Percentiles rank a stretch among this genome's conserved stretches.
phyloP scores from a whole-genome alignment of 2,113 vertebrate species.

The Equus przewalskii region DNA sequence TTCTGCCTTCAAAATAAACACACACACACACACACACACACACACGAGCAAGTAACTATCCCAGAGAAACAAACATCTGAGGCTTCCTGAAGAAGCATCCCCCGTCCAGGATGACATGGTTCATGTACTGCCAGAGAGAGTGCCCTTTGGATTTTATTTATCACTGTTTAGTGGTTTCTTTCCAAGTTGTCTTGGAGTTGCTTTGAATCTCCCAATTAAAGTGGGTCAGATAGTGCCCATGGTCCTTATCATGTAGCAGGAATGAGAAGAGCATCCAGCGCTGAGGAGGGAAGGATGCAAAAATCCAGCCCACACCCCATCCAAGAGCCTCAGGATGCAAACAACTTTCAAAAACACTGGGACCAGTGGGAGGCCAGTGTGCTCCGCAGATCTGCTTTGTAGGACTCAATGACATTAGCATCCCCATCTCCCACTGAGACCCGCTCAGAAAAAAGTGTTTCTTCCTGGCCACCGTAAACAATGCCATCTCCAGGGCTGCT shows the following conservation, averaged over 20 bases:
- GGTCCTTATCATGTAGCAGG: background rate
- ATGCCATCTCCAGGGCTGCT: background rate
- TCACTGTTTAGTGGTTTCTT: slow-evolving; percentile 57
- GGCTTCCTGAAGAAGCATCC: slow-evolving; percentile 48
- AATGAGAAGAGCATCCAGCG: background rate
- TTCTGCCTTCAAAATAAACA: slow-evolving; percentile 54
- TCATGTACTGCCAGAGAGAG: background rate
- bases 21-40: background rate
- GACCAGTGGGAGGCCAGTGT: too few species aligned
- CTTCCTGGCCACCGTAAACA: background rate
- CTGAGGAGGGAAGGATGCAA: background rate
- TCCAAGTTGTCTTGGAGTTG: background rate
- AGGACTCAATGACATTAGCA: background rate
- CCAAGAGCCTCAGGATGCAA: background rate
- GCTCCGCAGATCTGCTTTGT: background rate
- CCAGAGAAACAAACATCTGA: slow-evolving; percentile 58
- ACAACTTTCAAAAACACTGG: background rate
- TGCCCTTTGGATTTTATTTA: slow-evolving; percentile 27
- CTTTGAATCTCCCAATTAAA: background rate
- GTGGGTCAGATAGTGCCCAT: background rate
- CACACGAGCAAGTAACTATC: background rate
- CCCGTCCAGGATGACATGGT: background rate
- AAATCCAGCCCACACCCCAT: accelerated
- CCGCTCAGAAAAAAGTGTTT: background rate
- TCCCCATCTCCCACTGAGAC: background rate